Conservation (phyloP, 2,888 invertebrate species). For the Orchestes rusci region DNA sequence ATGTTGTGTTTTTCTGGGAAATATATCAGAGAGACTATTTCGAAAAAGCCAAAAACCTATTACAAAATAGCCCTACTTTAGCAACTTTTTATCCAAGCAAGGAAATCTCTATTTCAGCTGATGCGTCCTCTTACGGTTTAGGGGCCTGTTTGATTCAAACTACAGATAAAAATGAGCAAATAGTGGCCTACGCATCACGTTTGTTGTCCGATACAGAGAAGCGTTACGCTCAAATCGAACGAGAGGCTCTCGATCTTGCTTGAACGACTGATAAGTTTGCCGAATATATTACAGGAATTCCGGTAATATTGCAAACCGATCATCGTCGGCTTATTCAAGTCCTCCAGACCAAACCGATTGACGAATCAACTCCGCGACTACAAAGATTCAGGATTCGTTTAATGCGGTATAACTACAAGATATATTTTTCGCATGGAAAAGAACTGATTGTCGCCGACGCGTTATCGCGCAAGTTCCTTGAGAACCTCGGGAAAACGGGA, state of each 20-base stretch:
- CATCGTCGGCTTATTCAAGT: slow-evolving; percentile 27
- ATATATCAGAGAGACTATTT: too few relatives aligned
- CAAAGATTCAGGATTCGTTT: too few relatives aligned
- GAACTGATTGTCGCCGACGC: too few relatives aligned
- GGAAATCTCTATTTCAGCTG: slow-evolving; percentile 27
- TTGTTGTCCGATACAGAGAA: slow-evolving; percentile 33
- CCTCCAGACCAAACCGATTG: slow-evolving; percentile 31
- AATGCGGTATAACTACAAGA: too few relatives aligned
- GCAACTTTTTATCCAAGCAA: slow-evolving; percentile 32
- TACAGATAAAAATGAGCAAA: slow-evolving; percentile 22
- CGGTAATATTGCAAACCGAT: slow-evolving; percentile 27
- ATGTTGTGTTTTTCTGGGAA: too few relatives aligned
- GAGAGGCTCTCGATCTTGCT: slow-evolving; percentile 36
- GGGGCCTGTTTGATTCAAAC: slow-evolving; percentile 27
- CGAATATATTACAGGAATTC: slow-evolving; percentile 11
- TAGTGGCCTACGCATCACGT: slow-evolving; percentile 36
- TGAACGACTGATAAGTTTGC: slow-evolving; percentile 33
- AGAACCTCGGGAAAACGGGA: too few relatives aligned
- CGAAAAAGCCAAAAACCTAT: slow-evolving; percentile 3
- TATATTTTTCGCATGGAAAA: too few relatives aligned
- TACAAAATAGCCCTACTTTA: slow-evolving; percentile 28
- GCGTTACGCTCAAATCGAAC: slow-evolving; percentile 38
- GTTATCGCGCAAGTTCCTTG: too few relatives aligned
- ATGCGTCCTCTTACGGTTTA: slow-evolving; percentile 27
- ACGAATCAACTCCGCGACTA: too few relatives aligned